Conservation (phyloP, 2,797 vertebrate genomes). For the Cetoscarus ocellatus region DNA sequence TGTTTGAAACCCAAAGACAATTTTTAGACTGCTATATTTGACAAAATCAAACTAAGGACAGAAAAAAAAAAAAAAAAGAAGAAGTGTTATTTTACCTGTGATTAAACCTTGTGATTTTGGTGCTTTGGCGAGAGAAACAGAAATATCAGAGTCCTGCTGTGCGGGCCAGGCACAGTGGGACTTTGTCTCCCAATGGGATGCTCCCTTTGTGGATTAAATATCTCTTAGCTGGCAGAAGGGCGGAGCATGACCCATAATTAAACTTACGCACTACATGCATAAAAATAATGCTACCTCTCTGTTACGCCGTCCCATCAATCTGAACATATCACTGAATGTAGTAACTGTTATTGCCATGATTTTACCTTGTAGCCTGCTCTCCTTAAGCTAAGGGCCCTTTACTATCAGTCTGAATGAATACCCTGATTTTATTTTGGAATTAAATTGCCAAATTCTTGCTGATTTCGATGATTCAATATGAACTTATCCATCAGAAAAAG, state of each 20-base stretch:
- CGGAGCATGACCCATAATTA: slow-evolving; percentile 49
- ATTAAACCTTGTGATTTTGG: slow-evolving; percentile 4
- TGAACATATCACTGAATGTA: no score
- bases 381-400: no score
- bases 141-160: slow-evolving; percentile 44
- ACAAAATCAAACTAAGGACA: no score
- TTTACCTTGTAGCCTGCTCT: no score
- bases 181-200: slow-evolving; percentile 55
- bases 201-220: slow-evolving; percentile 57
- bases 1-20: not conserved
- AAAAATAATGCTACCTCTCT: no score
- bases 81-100: not conserved
- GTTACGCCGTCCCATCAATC: no score
- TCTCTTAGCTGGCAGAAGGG: slow-evolving; percentile 33
- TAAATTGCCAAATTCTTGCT: no score
- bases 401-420: no score
- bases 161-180: slow-evolving; percentile 35
- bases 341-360: no score
- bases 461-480: no score
- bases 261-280: slow-evolving; percentile 12
- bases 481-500: no score
- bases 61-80: not conserved
- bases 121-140: slow-evolving; percentile 14
- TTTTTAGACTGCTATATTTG: not conserved
- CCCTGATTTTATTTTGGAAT: no score